Base-by-base conservation (phyloP, 2,888 invertebrate species). In the Drosophila putrida region DNA sequence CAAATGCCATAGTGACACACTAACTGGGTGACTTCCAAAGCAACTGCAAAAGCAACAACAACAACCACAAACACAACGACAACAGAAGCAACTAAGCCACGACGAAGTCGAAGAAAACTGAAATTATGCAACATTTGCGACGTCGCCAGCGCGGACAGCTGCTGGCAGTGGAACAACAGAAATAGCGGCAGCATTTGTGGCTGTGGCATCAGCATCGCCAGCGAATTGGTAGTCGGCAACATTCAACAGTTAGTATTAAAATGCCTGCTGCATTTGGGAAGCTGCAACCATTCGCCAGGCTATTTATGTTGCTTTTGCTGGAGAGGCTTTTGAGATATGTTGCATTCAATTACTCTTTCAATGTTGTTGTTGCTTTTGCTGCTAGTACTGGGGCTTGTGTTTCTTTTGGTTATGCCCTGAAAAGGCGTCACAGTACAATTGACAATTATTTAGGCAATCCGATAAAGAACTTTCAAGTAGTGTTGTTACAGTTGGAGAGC, bases 1-100 rank as follows among this genome's bases (percentile, higher is more conserved):
- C 75, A 89, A 88, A 87, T 88, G 88, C 89, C 87, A 87, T 74
- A 88, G 78, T 87, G 87, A 87, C 87, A 87, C 87, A 87, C 87
- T 87, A 86, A 88, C 89, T 83, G 89, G 82, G 72, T 89, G 89
- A 80, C 83, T 89, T 72, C 83, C 75, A 89, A 88, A 78, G 60
- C 71, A 62, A 53, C 70, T 41, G 25, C 47, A 61, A 20, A 13
- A 62, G 11, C 51, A 69, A 41, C 62, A 54, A 36, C 65, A 67
- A 39, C 58, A 59, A 55, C 46, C 80, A 76, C 41, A 25, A 31
- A 39, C 58, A 54, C 65, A 50, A 66, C 60, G 64, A 49, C 60
- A 65, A 71, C 65, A 73, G 39, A 71, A 66, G 59, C 64, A 67
- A 59, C 76, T 49, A 20, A 53, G 62, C 72, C 77, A 77, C 62